Evolutionary conservation across 2,113 vertebrate species (phyloP).

Genomic region (Macrotis lagotis): DNA sequence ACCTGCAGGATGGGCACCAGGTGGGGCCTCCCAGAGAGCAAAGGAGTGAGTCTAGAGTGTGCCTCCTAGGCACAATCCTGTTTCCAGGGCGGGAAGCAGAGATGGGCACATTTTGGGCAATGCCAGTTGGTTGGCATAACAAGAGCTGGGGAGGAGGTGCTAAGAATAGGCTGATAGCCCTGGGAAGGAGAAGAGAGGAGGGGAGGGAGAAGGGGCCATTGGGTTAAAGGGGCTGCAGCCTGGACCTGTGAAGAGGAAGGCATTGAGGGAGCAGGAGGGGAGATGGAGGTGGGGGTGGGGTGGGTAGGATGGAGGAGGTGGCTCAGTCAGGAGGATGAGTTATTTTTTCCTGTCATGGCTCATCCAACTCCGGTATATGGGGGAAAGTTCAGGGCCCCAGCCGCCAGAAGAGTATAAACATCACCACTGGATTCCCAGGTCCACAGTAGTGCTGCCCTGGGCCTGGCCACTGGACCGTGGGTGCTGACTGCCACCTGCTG

Average conservation of each 20-base stretch:
- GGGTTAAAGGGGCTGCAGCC: no score
- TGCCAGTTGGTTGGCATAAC: not conserved
- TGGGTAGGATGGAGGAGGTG: not conserved
- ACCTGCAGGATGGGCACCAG: not conserved
- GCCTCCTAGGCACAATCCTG: not conserved
- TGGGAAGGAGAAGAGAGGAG: not conserved
- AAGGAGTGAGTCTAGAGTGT: not conserved
- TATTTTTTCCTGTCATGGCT: not conserved
- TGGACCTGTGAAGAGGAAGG: not conserved
- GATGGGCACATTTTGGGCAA: not conserved
- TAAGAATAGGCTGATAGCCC: not conserved
- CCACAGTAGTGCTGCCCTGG: not conserved
- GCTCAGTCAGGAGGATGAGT: not conserved
- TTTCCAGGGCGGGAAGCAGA: not conserved
- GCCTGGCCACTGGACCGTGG: not conserved
- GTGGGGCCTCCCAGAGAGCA: not conserved
- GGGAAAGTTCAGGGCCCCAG: constrained; percentile 29
- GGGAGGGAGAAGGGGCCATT: not conserved
- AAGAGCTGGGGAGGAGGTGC: not conserved
- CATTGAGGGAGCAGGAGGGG: not conserved
- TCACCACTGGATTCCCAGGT: not conserved
- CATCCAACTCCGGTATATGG: constrained; percentile 37
- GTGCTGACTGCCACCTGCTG: constrained; percentile 12
- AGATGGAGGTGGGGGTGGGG: no score
- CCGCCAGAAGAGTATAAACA: not conserved